Evolutionary conservation across 2,797 vertebrate species (phyloP).

Genomic region (Lithobates sylvaticus): DNA sequence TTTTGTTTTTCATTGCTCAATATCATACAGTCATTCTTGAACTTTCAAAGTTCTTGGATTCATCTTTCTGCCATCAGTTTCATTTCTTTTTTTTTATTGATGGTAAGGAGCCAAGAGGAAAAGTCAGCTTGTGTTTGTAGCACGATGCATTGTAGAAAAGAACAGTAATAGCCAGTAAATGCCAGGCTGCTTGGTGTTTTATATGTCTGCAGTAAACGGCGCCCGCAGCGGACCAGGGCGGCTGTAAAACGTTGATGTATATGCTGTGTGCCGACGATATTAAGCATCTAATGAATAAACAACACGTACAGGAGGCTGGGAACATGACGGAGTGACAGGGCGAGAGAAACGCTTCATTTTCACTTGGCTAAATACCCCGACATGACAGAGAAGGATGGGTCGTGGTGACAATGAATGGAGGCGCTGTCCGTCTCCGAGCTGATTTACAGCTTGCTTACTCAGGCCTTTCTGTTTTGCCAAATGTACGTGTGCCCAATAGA

Average conservation of each 20-base stretch:
- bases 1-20: conserved; percentile 31
- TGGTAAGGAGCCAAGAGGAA: conserved; percentile 24
- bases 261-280: conserved; percentile 48
- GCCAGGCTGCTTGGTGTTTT: conserved; percentile 29
- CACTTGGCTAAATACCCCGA: neutral
- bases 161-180: conserved; percentile 23
- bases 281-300: conserved; percentile 58
- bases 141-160: conserved; percentile 33
- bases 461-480: conserved; percentile 47
- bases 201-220: conserved; percentile 39
- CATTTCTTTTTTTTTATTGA: conserved; percentile 25
- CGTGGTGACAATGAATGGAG: conserved; percentile 35
- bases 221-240: conserved; percentile 1
- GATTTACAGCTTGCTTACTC: conserved; percentile 52
- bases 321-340: conserved; percentile 30
- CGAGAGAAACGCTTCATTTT: conserved; percentile 36
- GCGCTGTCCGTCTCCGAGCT: conserved; percentile 26
- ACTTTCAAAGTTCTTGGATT: conserved; percentile 24
- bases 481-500: conserved; percentile 40
- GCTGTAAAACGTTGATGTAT: conserved; percentile 57
- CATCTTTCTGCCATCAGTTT: conserved; percentile 24
- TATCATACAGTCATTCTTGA: conserved; percentile 42
- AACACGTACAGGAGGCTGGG: conserved; percentile 28
- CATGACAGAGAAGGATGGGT: conserved; percentile 13
- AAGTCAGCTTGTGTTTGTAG: conserved; percentile 40